Base-by-base conservation (phyloP, 2,888 invertebrate genomes). In the Alloscopus bannaensis region DNA sequence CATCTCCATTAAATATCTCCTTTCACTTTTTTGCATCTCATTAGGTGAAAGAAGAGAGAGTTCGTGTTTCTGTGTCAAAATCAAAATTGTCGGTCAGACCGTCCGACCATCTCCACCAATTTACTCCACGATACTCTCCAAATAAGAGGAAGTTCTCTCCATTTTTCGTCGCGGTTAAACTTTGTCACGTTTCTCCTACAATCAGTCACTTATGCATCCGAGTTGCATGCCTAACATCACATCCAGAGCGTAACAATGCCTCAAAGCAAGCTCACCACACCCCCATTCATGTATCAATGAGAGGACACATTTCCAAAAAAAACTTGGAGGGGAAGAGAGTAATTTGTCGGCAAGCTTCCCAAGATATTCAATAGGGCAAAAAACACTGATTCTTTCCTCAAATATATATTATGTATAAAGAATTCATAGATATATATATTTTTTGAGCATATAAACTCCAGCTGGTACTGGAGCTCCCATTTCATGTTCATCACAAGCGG, bases 181-280 rank as follows among this genome's bases (percentile, higher is more conserved):
- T 72, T 76, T 76, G 76, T 76, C 76, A 76, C 69, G 76, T 76
- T 69, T 40, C 50, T n/a, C n/a, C n/a, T n/a, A n/a, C n/a, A n/a
- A 40, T 62, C 76, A 42, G 60, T 69, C n/a, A n/a, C n/a, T n/a
- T n/a, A n/a, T n/a, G n/a, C n/a, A n/a, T n/a, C n/a, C n/a, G n/a
- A n/a, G n/a, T n/a, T n/a, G n/a, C n/a, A n/a, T n/a, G n/a, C n/a
- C n/a, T n/a, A n/a, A n/a, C n/a, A n/a, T n/a, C n/a, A n/a, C n/a
- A n/a, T n/a, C n/a, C n/a, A n/a, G n/a, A n/a, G n/a, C n/a, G n/a
- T n/a, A n/a, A n/a, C n/a, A n/a, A n/a, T n/a, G n/a, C n/a, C n/a
- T n/a, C n/a, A n/a, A n/a, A n/a, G n/a, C n/a, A n/a, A n/a, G n/a
- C n/a, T n/a, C n/a, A n/a, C n/a, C n/a, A n/a, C n/a, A n/a, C n/a